A percentile compares a stretch with the other conserved stretches of the same genome.
Evolutionary conservation across 2,797 vertebrate species (phyloP).

Genomic region (Acanthis flammea): DNA sequence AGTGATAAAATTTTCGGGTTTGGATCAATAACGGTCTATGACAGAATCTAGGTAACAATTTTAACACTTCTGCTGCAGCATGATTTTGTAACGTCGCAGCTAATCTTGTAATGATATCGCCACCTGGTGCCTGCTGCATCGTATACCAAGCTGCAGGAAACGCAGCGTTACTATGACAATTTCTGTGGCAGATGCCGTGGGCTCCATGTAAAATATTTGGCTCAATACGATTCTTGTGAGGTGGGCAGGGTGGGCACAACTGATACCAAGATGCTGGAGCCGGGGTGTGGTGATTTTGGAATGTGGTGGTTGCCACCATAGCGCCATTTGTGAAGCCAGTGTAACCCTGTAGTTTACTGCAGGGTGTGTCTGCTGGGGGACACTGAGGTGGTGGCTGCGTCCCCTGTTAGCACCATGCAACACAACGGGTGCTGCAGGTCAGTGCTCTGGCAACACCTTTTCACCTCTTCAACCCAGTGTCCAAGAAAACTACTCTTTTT

Average conservation of each 20-base stretch:
- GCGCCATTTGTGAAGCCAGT: not conserved
- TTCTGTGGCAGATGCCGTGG: not conserved
- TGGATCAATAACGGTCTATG: not conserved
- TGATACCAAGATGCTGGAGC: not conserved
- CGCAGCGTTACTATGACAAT: conserved; percentile 2
- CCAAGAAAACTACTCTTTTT: not conserved
- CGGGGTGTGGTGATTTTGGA: not conserved
- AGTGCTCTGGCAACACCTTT: not conserved
- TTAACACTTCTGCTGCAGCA: not conserved
- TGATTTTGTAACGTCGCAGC: not conserved
- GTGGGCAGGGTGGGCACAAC: not conserved
- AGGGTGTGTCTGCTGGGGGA: not conserved
- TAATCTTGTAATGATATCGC: conserved; percentile 38
- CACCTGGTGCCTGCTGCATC: conserved; percentile 46
- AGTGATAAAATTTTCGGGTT: not conserved
- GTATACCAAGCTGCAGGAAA: not conserved
- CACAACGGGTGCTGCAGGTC: not conserved
- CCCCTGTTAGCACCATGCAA: not conserved
- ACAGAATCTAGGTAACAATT: not conserved
- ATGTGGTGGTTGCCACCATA: not conserved
- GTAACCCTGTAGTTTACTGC: not conserved
- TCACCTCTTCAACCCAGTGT: not conserved
- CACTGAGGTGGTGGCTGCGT: not conserved
- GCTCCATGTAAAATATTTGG: not conserved
- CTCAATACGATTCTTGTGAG: not conserved